Evolutionary conservation across 2,797 vertebrate genomes (phyloP).

Genomic region (Sternarchorhynchus goeldii): DNA sequence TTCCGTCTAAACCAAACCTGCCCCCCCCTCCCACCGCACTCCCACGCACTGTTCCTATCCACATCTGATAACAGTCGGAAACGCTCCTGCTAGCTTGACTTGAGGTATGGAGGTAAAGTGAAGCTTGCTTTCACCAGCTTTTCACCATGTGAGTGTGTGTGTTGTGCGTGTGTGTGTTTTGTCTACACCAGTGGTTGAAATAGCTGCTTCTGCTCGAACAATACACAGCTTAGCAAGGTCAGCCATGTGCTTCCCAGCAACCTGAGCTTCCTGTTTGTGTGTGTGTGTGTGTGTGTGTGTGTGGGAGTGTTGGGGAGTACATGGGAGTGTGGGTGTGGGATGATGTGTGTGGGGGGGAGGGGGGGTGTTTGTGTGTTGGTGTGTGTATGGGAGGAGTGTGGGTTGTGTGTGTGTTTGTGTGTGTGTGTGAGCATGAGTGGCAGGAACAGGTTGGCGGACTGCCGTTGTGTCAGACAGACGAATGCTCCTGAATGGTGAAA

Average conservation of each 20-base stretch:
- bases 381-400: background rate
- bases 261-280: conserved; percentile 36
- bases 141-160: conserved; percentile 13
- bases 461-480: conserved; percentile 35
- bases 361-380: conserved; percentile 16
- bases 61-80: conserved; percentile 37
- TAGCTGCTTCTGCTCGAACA: conserved; percentile 52
- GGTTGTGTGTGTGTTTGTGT: conserved; percentile 18
- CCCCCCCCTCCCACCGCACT: background rate
- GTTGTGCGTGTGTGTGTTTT: conserved; percentile 32
- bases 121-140: conserved; percentile 31
- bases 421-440: conserved; percentile 17
- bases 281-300: conserved; percentile 37
- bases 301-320: conserved; percentile 2
- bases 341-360: background rate
- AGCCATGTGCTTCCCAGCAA: conserved; percentile 49
- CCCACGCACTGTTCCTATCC: conserved; percentile 34
- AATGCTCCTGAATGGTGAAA: conserved; percentile 31
- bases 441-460: conserved; percentile 16
- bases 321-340: background rate
- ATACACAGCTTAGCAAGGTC: conserved; percentile 56
- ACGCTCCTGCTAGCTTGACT: conserved; percentile 23
- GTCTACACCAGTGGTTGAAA: conserved; percentile 43
- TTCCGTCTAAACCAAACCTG: background rate
- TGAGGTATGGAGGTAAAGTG: conserved; percentile 46